Evolutionary conservation across 1,140 invertebrate genomes (phyloP), one percentile per base, ranked within the genome.

Genomic region (Wiebesia pumilae): DNA sequence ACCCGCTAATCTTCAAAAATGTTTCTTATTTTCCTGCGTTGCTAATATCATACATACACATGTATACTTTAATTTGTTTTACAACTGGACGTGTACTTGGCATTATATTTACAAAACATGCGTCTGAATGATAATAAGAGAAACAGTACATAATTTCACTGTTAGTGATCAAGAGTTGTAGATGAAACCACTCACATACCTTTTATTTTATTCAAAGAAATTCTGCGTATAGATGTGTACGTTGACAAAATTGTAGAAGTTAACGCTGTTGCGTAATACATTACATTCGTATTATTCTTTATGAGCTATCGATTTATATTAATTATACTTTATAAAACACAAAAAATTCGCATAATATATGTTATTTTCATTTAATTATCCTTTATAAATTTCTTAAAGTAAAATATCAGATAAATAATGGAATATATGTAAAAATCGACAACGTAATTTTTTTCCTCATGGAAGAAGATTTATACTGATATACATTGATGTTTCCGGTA

Each of bases 101-200:
- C 90, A 90, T 79, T 89, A 89, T 92, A 92, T 92, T 90, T 92
- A 92, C 92, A 92, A 91, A 92, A 91, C 75, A 89, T 89, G 89
- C 77, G 85, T 69, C 81, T 90, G 84, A 80, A 87, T 90, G 78
- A 89, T 88, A 89, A 89, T 87, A 89, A 91, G 83, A 51, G 21
- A 58, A 77, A 79, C 14, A 30, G 65, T 19, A n/a, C 75, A 81
- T 81, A 86, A 86, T 81, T 54, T 77, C 38, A 81, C 47, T 35
- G 43, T 51, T 73, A 73, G 38, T 47, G 14, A 35, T 58, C 54
- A 73, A 51, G 6, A 51, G 27, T 35, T 69, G 69, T 21, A 40
- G 0, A 58, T 71, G 30, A 54, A 75, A 40, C 40, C n/a, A 75
- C 16, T 38, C 43, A 30, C 24, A 58, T 51, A 47, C 6, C 1